Evolutionary conservation across 2,797 vertebrate species (phyloP).

Genomic region (Labroides dimidiatus): DNA sequence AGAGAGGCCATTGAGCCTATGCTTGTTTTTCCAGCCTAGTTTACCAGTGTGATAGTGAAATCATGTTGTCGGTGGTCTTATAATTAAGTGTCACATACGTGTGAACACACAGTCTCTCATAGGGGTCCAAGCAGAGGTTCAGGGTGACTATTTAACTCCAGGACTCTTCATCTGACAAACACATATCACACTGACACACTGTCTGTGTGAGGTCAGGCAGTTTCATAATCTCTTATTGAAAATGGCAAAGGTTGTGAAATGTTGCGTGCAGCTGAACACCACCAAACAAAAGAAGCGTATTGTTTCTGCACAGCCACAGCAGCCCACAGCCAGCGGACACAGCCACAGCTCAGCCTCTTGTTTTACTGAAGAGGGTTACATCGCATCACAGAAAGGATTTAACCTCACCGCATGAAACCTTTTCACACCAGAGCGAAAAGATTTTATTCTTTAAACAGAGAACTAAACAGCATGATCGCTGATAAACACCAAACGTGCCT

Average conservation of each 20-base stretch:
- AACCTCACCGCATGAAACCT: constrained; percentile 9
- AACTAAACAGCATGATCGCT: background rate
- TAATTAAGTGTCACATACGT: constrained; percentile 17
- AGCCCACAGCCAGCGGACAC: background rate
- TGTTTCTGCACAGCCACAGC: constrained; percentile 34
- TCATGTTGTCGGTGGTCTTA: constrained; percentile 25
- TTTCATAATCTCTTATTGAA: constrained; percentile 56
- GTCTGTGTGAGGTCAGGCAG: constrained; percentile 31
- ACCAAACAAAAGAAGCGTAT: constrained; percentile 28
- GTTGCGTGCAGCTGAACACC: constrained; percentile 29
- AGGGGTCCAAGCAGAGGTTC: background rate
- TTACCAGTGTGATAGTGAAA: constrained; percentile 42
- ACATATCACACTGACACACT: constrained; percentile 8
- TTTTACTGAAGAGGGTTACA: constrained; percentile 19
- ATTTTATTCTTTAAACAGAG: background rate
- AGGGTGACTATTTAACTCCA: background rate
- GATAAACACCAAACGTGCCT: background rate
- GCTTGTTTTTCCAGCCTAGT: constrained; percentile 47
- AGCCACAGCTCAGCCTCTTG: constrained; percentile 27
- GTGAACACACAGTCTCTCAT: background rate
- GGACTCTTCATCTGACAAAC: constrained; percentile 2
- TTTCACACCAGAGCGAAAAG: constrained; percentile 3
- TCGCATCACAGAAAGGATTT: constrained; percentile 43
- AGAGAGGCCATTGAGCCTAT: constrained; percentile 62
- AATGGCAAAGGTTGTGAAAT: constrained; percentile 50